Evolutionary conservation across 2,888 invertebrate species (phyloP).

Genomic region (Sclerodermus sp.): DNA sequence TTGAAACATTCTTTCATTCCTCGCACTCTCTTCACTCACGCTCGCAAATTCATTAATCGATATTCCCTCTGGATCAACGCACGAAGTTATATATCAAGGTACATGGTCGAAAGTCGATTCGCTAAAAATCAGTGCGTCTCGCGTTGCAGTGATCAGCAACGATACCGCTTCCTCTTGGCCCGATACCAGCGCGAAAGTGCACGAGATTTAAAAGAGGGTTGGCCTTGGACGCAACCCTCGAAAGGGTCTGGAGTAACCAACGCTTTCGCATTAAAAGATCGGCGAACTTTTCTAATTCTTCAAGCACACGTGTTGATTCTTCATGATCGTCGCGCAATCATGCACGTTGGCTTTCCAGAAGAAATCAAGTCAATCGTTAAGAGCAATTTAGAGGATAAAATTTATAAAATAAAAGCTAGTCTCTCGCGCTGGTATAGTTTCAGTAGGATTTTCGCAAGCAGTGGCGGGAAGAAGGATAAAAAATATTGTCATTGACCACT

Average conservation of each 20-base stretch:
- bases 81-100: constrained; percentile 33
- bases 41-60: constrained; percentile 3
- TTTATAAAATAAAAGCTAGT: background rate
- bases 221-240: background rate
- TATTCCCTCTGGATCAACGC: constrained; percentile 20
- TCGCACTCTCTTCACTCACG: constrained; percentile 2
- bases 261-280: too few relatives aligned
- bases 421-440: constrained; percentile 4
- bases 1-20: constrained; percentile 3
- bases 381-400: background rate
- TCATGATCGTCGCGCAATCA: too few relatives aligned
- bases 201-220: background rate
- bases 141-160: constrained; percentile 16
- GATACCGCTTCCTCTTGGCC: background rate
- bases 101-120: constrained; percentile 39
- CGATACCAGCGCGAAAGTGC: background rate
- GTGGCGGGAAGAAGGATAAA: constrained; percentile 27
- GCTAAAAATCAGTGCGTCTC: constrained; percentile 47
- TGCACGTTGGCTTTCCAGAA: too few relatives aligned
- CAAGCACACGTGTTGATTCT: too few relatives aligned
- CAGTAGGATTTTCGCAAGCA: constrained; percentile 21
- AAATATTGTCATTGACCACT: constrained; percentile 29
- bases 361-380: too few relatives aligned
- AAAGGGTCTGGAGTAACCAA: too few relatives aligned
- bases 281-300: too few relatives aligned